Base-by-base conservation (phyloP, 2,113 vertebrate genomes). In the Salminus brasiliensis region DNA sequence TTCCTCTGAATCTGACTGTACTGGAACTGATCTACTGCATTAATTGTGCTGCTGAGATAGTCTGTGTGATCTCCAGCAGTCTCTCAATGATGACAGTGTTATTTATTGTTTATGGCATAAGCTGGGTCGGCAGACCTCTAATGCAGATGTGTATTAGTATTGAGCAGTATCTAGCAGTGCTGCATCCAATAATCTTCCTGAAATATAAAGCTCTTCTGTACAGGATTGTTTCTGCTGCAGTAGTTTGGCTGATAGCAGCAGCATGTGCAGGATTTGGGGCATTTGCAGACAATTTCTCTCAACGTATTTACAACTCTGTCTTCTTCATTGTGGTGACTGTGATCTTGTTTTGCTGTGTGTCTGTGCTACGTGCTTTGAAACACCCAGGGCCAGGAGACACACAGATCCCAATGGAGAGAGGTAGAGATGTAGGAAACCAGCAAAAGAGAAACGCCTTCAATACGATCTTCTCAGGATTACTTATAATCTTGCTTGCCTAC, bases 141-240 rank as follows among this genome's bases (percentile, higher is more conserved):
- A n/a, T n/a, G n/a, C n/a, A n/a, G n/a, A n/a, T n/a, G n/a, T 83
- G n/a, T 21, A 79, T 79, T 39, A 76, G 72, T 36, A 3, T 79
- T 45, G 77, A n/a, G n/a, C n/a, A n/a, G n/a, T n/a, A n/a, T n/a
- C n/a, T n/a, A n/a, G n/a, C n/a, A n/a, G n/a, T n/a, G n/a, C n/a
- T n/a, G n/a, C n/a, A n/a, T n/a, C n/a, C n/a, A n/a, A n/a, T n/a
- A n/a, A n/a, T 79, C 53, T 83, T 79, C 29, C 21, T 83, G 7
- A 76, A 27, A 66, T 76, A 76, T 67, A 83, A 76, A 13, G 36
- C 9, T 63, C 32, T 71, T 16, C 55, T 62, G 12, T 80, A 52
- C 68, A 83, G 78, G 53, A 80, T 63, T 68, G 60, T 7, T 52
- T 10, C 18, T 16, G 34, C 15, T 36, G 34, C 21, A 55, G 10